Conservation (phyloP, 2,888 invertebrate species). For the Acleris laterana region DNA sequence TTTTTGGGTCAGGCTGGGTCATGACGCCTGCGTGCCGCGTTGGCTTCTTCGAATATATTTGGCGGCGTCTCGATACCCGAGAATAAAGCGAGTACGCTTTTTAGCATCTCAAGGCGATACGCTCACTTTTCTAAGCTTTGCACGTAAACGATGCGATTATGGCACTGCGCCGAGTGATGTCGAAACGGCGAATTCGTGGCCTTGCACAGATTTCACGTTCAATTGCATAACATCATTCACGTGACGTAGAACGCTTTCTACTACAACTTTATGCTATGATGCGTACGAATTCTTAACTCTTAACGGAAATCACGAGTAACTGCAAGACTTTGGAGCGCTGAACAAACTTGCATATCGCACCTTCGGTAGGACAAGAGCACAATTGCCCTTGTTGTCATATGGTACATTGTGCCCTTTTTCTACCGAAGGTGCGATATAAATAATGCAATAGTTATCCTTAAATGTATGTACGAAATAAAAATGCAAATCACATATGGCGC, state of each 20-base stretch:
- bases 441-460: too few species aligned
- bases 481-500: too few species aligned
- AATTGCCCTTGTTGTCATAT: too few species aligned
- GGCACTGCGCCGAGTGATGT: constrained; percentile 70
- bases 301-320: background rate
- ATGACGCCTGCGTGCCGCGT: constrained; percentile 78
- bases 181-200: constrained; percentile 68
- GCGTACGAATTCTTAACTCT: background rate
- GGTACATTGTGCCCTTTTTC: too few species aligned
- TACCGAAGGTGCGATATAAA: too few species aligned
- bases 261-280: constrained; percentile 2
- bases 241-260: constrained; percentile 42
- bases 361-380: too few species aligned
- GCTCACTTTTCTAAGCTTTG: constrained; percentile 79
- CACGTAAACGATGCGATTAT: constrained; percentile 77
- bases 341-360: too few species aligned
- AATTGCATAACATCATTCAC: constrained; percentile 77
- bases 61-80: constrained; percentile 71
- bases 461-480: too few species aligned
- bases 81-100: constrained; percentile 72
- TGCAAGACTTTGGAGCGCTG: too few species aligned
- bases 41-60: constrained; percentile 65
- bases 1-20: constrained; percentile 83
- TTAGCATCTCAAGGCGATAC: constrained; percentile 77
- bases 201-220: constrained; percentile 79